Base-by-base conservation (phyloP, 1,140 invertebrate genomes). In the Lysiphlebus fabarum region DNA sequence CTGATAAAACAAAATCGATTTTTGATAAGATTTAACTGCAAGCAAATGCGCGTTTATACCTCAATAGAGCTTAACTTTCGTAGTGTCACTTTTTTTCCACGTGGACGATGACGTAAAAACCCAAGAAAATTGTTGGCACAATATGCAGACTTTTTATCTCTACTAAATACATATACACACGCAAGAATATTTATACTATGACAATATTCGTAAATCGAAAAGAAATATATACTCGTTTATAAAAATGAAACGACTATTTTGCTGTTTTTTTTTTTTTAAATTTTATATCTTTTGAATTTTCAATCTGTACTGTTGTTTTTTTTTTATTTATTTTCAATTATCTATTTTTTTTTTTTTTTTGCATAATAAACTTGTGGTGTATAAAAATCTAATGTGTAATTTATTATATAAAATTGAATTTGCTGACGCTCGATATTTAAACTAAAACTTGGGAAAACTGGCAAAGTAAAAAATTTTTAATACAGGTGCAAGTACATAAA, bases 1-100 rank as follows among this genome's bases (percentile, higher is more conserved):
- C 50, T 57, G 45, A 63, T 59, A 63, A 59, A 63, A 57, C 62
- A 48, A 38, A 63, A 63, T 63, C 53, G 62, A 63, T 63, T 45
- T n/a, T 59, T 57, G 62, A 63, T 59, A 63, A 63, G 58, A 63
- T 63, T 63, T 17, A 37, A 55, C 37, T 44, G 12, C 8, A 36
- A 38, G 14, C 44, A 47, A 40, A 51, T n/a, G 51, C 40, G 14
- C 55, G 55, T 56, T 62, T 55, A 58, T 57, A 53, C 53, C 59
- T 34, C 43, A 55, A 48, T 62, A 42, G 48, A 56, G 51, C 58
- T 59, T 33, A 59, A 59, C 58, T 59, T 42, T 53, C 50, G 36
- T 58, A 51, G 49, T 34, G 49, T 59, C 50, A 58, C 56, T 57
- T 57, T 57, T 45, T 53, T 53, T 56, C 53, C 45, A 50, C 33